Conservation (phyloP, 2,113 vertebrate genomes). For the Axis porcinus region DNA sequence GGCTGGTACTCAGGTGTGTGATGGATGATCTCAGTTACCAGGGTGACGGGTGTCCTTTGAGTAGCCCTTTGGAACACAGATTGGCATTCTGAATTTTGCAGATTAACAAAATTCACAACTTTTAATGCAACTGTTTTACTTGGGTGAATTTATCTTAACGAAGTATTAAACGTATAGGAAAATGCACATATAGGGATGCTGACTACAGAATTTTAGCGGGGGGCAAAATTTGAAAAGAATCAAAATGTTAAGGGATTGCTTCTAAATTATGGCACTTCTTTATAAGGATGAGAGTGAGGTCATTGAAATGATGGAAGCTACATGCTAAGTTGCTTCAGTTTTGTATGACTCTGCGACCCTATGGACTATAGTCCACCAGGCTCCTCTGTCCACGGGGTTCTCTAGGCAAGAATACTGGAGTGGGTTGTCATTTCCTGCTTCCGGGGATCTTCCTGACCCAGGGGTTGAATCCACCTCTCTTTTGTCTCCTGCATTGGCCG, state of each 20-base stretch:
- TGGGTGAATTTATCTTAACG: background rate
- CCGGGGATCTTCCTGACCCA: background rate
- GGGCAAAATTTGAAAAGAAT: background rate
- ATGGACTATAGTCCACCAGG: background rate
- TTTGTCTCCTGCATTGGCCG: rapidly evolving
- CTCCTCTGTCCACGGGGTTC: background rate
- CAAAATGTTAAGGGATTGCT: background rate
- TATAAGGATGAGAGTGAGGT: background rate
- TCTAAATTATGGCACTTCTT: background rate
- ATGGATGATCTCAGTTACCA: background rate
- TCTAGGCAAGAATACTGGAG: background rate
- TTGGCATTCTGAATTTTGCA: background rate
- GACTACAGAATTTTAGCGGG: background rate
- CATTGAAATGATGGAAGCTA: background rate
- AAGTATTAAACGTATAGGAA: background rate
- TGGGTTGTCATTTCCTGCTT: background rate
- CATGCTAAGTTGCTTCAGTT: background rate
- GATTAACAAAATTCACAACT: background rate
- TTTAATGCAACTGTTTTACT: background rate
- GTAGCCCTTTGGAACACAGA: background rate
- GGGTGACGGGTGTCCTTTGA: background rate
- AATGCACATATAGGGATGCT: background rate
- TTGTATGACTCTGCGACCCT: background rate
- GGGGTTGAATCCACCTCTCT: background rate
- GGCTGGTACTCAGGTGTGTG: too few species aligned